phyloP scores from a whole-genome alignment of 2,113 vertebrate species.

The Mugil cephalus region DNA sequence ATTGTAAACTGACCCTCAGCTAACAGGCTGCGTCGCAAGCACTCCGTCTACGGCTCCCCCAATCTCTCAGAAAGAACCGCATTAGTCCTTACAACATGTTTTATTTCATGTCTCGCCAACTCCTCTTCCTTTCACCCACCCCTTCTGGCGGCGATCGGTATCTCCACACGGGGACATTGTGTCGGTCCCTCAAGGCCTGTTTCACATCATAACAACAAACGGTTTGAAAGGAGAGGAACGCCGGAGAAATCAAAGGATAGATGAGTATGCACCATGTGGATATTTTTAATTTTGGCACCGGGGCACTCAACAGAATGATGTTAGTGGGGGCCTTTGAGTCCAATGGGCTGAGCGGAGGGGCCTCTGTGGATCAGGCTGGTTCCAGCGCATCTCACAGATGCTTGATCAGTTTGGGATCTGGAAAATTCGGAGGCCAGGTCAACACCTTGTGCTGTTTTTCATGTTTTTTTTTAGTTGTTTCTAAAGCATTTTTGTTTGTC shows the following conservation, averaged over 20 bases:
- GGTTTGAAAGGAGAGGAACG: constrained; percentile 57
- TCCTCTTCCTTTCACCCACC: constrained; percentile 36
- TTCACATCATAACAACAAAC: constrained; percentile 75
- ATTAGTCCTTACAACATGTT: constrained; percentile 58
- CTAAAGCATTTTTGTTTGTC: too few relatives aligned
- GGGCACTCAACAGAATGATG: not conserved
- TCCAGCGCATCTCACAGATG: too few relatives aligned
- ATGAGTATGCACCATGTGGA: constrained; percentile 63
- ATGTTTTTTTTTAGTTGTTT: too few relatives aligned
- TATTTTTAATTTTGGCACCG: constrained; percentile 57
- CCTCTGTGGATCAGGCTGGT: too few relatives aligned
- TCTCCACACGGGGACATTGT: constrained; percentile 67
- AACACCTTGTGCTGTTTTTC: too few relatives aligned
- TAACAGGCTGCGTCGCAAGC: not conserved
- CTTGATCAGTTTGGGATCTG: too few relatives aligned
- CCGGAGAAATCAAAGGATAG: constrained; percentile 37
- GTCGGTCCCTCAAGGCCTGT: constrained; percentile 69
- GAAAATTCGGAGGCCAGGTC: too few relatives aligned
- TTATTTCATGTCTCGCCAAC: constrained; percentile 65
- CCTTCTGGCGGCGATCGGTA: constrained; percentile 65
- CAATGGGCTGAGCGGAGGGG: too few relatives aligned
- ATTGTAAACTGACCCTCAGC: not conserved
- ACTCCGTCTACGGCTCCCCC: constrained; percentile 20
- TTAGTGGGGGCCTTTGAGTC: too few relatives aligned
- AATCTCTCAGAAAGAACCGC: constrained; percentile 39